These are phyloP conservation scores for Hermaeophaga mercurialis DNA, from an alignment of 2,888 invertebrate genomes.

Conservation along the genomic window DNA sequence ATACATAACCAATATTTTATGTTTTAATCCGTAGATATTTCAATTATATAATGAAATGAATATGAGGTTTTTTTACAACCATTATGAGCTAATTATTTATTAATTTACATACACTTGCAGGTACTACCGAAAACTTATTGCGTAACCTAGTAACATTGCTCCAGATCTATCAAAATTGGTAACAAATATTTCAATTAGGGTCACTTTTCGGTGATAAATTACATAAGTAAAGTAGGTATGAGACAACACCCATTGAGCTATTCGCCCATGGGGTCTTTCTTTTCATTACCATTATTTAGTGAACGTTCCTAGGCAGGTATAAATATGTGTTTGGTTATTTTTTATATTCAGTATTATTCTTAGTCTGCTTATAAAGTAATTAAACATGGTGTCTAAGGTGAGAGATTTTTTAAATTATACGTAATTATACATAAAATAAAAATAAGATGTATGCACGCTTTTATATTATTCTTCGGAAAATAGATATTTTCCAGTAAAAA, in stretches of 20 bases:
- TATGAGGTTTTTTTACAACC: background rate
- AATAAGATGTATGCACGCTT: too few species aligned
- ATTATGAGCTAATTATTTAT: background rate
- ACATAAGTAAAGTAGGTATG: conserved; percentile 16
- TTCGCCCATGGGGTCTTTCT: conserved; percentile 13
- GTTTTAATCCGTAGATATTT: too few species aligned
- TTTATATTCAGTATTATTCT: conserved; percentile 28
- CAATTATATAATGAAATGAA: conserved; percentile 1
- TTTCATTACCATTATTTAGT: conserved; percentile 19
- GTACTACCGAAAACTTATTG: conserved; percentile 7
- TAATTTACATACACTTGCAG: conserved; percentile 8
- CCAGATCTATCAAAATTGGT: conserved; percentile 26
- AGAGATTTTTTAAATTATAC: background rate
- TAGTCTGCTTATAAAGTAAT: conserved; percentile 13
- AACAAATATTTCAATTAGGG: conserved; percentile 20
- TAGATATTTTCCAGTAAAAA: too few species aligned
- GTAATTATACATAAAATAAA: conserved; percentile 25
- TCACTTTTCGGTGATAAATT: conserved; percentile 26
- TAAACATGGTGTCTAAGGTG: conserved; percentile 28
- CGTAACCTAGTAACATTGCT: conserved; percentile 7
- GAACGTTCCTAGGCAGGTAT: conserved; percentile 26
- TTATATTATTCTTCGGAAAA: too few species aligned
- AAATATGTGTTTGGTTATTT: conserved; percentile 27
- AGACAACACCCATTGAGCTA: conserved; percentile 18
- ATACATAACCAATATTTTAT: too few species aligned